Conservation (phyloP, 2,113 vertebrate genomes). For the Lates calcarifer region DNA sequence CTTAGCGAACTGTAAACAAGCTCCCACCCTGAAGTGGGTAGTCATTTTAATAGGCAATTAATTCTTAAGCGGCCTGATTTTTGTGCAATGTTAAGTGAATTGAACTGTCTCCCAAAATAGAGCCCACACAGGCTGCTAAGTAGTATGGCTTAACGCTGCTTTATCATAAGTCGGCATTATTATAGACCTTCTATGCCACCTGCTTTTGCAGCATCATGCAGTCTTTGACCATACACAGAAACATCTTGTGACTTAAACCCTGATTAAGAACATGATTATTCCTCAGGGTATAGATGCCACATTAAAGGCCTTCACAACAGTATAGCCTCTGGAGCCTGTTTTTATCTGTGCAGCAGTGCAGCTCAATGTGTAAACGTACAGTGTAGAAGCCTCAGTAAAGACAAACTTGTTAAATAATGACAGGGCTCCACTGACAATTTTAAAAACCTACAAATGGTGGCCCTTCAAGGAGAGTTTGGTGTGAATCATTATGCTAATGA, state of each 20-base stretch:
- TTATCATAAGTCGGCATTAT: slow-evolving; percentile 62
- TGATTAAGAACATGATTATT: slow-evolving; percentile 56
- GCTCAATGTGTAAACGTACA: slow-evolving; percentile 16
- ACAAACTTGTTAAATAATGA: slow-evolving; percentile 68
- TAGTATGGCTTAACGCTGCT: slow-evolving; percentile 57
- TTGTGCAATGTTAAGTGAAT: slow-evolving; percentile 74
- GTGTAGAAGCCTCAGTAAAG: slow-evolving; percentile 44
- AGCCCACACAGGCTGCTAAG: slow-evolving; percentile 68
- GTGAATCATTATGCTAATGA: slow-evolving; percentile 85
- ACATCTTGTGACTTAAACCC: slow-evolving; percentile 49
- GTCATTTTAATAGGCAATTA: slow-evolving; percentile 79
- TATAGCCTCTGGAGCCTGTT: slow-evolving; percentile 22
- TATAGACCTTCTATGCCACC: slow-evolving; percentile 52
- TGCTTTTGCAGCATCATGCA: slow-evolving; percentile 50
- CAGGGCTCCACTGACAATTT: slow-evolving; percentile 64
- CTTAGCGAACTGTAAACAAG: slow-evolving; percentile 74
- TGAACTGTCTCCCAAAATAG: slow-evolving; percentile 73
- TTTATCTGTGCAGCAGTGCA: slow-evolving; percentile 27
- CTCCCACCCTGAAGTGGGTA: slow-evolving; percentile 71
- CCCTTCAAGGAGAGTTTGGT: slow-evolving; percentile 77
- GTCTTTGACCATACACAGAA: slow-evolving; percentile 37
- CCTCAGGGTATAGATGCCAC: slow-evolving; percentile 41
- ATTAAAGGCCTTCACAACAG: slow-evolving; percentile 37
- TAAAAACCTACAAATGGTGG: slow-evolving; percentile 79
- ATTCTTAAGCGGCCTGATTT: slow-evolving; percentile 77